Evolutionary conservation across 2,797 vertebrate genomes (phyloP), one percentile per base, ranked within the genome.

Genomic region (Discoglossus pictus): DNA sequence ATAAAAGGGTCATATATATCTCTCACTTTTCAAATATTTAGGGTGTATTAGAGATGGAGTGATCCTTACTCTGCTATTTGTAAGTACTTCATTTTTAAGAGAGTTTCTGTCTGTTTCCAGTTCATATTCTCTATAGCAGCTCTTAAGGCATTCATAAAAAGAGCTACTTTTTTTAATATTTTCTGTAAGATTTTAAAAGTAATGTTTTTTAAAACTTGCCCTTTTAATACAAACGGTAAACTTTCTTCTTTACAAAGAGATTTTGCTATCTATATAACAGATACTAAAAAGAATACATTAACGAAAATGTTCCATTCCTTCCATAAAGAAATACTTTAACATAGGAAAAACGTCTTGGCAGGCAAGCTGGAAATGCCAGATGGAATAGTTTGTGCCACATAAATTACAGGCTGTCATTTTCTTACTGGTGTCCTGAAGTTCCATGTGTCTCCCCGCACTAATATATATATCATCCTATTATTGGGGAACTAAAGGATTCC

Each of bases 381-480:
- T 88, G 86, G 84, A 77, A 83, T 79, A 82, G 84, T 73, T 82
- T 82, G 70, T 80, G 82, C 80, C 84, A 85, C 85, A 83, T 75
- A 73, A 85, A 84, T 82, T 86, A 77, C 79, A 82, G 77, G 79
- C 80, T 80, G 52, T 78, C 68, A 53, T 55, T 67, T 78, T 79
- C 79, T 86, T 83, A 83, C 84, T 88, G 86, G 87, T 88, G 82
- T 83, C 85, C 89, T 83, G 84, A 82, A 82, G 83, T 87, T 88
- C 85, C 83, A 86, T 89, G 81, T 88, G 85, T 85, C 86, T 83
- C 81, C 82, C 85, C 76, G 83, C 81, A 82, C 73, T 88, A 88
- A 88, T 85, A 86, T 86, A 85, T 73, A 81, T 76, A 58, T 77
- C 84, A 77, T 86, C 83, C 75, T 75, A 61, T 75, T 76, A 84